Evolutionary conservation across 2,888 invertebrate genomes (phyloP), one percentile per base, ranked within the genome.

Genomic region (Monochamus alternatus): DNA sequence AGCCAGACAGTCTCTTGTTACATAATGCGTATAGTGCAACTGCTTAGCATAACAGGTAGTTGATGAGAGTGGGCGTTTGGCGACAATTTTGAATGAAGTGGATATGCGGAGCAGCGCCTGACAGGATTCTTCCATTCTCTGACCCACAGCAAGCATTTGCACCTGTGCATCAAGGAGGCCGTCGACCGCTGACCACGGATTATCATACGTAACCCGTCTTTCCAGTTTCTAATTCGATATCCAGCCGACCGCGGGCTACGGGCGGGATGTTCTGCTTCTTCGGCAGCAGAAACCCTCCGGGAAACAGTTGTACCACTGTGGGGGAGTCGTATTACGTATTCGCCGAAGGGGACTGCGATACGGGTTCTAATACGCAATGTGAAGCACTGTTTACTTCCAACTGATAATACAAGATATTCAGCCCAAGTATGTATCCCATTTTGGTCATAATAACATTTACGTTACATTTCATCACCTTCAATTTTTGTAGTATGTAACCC

Each of bases 151-250:
- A 85, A 85, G 86, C 85, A 85, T 87, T 87, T 86, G 87, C 87
- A 87, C 87, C 87, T 87, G 87, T 87, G 85, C 86, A 85, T 83
- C 82, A 82, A 83, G 84, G 83, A 84, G 87, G 87, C 86, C 87
- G 86, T 86, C 87, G 87, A 88, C 87, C 87, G 87, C 86, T 81
- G 84, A 81, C 79, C 80, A 81, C 80, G 77, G 82, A 88, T 87
- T 88, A 88, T 87, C 87, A 88, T 87, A 86, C 86, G 86, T 86
- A 87, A 88, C 88, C 84, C 86, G 88, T 88, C 86, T 87, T 88
- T 87, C 88, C 87, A 88, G 88, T 88, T 88, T 88, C 73, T 73
- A 66, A 65, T 73, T 66, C 66, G 65, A 73, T 66, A 59, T 66
- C 65, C 55, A 60, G 60, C 7, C 38, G 10, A 30, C 66, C 60